Base-by-base conservation (phyloP, 1,140 invertebrate genomes). In the Bombus fervidus region DNA sequence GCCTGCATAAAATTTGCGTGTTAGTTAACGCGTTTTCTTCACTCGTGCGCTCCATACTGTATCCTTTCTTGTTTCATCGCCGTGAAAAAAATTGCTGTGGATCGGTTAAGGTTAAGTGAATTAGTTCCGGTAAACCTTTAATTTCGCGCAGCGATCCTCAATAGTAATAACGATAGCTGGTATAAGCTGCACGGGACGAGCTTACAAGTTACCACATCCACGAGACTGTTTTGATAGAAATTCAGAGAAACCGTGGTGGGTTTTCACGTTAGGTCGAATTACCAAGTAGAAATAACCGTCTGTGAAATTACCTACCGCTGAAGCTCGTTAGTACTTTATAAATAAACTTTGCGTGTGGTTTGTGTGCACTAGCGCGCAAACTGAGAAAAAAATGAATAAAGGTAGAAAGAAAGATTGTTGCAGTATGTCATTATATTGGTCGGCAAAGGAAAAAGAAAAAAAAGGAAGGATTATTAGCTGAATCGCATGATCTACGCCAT, bases 281-380 rank as follows among this genome's bases (percentile, higher is more conserved):
- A 10, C 41, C 28, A 10, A 31, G 64, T 73, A 47, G 72, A n/a
- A 39, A n/a, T 73, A 28, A 43, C 72, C 41, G 18, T 43, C 72
- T n/a, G 72, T 31, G 41, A 43, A 73, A 73, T 73, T 73, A 73
- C 41, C 28, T 47, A 47, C 72, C 39, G 39, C 72, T n/a, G 41
- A 22, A 22, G 72, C 72, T 73, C 72, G 72, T 73, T 73, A 73
- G 72, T 31, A 31, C 39, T 47, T 73, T 73, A 73, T 41, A 73
- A 73, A 73, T 73, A 73, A 73, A 43, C 72, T 47, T 43, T n/a
- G 72, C 72, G 41, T 73, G 72, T 15, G n/a, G n/a, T 43, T 73
- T 47, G 41, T n/a, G 72, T 1, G 72, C 41, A 10, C n/a, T 31
- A n/a, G 43, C 72, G 31, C 72, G 72, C 72, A 22, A 22, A 34